Evolutionary conservation across 2,888 invertebrate species (phyloP).

Genomic region (Synanthedon myopaeformis): DNA sequence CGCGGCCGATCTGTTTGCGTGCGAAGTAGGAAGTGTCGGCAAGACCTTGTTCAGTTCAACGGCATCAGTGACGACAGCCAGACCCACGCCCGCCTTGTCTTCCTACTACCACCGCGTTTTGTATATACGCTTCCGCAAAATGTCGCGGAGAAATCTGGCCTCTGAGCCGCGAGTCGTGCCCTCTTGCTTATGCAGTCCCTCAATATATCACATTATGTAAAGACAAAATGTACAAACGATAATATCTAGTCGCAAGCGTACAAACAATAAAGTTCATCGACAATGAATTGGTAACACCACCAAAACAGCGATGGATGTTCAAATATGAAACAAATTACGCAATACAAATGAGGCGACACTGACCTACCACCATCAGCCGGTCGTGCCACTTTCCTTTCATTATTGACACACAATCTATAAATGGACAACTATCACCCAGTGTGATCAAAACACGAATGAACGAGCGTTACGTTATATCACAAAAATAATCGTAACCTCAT

Average conservation of each 20-base stretch:
- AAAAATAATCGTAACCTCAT: no score
- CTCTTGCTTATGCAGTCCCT: conserved; percentile 1
- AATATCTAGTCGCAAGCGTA: conserved; percentile 4
- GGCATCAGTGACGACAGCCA: conserved; percentile 25
- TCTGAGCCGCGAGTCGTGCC: conserved; percentile 34
- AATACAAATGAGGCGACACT: conserved; percentile 53
- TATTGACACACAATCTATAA: conserved; percentile 64
- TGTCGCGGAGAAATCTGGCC: conserved; percentile 40
- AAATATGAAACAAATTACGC: conserved; percentile 53
- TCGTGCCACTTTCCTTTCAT: conserved; percentile 65
- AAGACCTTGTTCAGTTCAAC: conserved; percentile 51
- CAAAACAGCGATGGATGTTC: conserved; percentile 44
- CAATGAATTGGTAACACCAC: conserved; percentile 7
- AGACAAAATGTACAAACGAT: no score
- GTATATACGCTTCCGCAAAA: conserved; percentile 36
- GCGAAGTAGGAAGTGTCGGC: conserved; percentile 38
- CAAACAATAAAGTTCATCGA: conserved; percentile 11
- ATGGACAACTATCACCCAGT: conserved; percentile 35
- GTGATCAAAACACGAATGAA: conserved; percentile 14
- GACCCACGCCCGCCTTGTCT: conserved; percentile 16
- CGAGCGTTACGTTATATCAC: not conserved
- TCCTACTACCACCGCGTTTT: conserved; percentile 22
- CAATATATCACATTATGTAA: no score
- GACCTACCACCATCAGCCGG: conserved; percentile 48
- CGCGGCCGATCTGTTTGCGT: conserved; percentile 21